Evolutionary conservation across 1,140 invertebrate genomes (phyloP), one percentile per base, ranked within the genome.

Genomic region (Papilio polytes): DNA sequence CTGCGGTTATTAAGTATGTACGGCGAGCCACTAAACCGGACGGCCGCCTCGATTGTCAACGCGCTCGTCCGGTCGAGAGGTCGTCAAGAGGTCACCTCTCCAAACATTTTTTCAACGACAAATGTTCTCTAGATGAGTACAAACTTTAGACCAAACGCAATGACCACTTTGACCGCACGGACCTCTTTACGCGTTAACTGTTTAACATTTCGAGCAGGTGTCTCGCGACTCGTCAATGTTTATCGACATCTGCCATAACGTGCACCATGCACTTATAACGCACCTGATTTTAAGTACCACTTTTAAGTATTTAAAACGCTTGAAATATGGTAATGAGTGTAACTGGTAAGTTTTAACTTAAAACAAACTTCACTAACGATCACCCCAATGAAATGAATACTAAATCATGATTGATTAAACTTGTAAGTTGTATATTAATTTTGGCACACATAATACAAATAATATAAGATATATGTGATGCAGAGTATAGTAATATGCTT

Each of bases 41-140:
- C 81, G 83, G 56, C 59, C 74, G 76, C 59, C 53, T 78, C 80
- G 87, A 86, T 83, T 85, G 83, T 85, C 84, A 83, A 83, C 81
- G 84, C 80, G 82, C 81, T 87, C 86, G 87, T 87, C 85, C 86
- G 85, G 82, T 85, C 85, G 84, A 86, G 86, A 82, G 87, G 86
- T 88, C 86, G 85, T 84, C 82, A 81, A 88, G 85, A 86, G 86
- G 87, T 89, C 85, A 86, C 80, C 84, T 82, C 82, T 36, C 78
- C 78, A 76, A 81, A 84, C 83, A 59, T 41, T 78, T 63, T 59
- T 77, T 56, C 51, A 36, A 51, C 53, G 13, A 22, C 85, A 81
- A 88, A 86, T 87, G 84, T 88, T 88, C 84, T 78, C 78, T 80
- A 63, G 36, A 70, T 63, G 74, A 84, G 82, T 84, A 84, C 84